Percentiles rank a stretch among this genome's conserved stretches.
These are phyloP conservation scores for Lepidostoma basale DNA, from an alignment of 1,140 invertebrate species.

Conservation along the genomic window DNA sequence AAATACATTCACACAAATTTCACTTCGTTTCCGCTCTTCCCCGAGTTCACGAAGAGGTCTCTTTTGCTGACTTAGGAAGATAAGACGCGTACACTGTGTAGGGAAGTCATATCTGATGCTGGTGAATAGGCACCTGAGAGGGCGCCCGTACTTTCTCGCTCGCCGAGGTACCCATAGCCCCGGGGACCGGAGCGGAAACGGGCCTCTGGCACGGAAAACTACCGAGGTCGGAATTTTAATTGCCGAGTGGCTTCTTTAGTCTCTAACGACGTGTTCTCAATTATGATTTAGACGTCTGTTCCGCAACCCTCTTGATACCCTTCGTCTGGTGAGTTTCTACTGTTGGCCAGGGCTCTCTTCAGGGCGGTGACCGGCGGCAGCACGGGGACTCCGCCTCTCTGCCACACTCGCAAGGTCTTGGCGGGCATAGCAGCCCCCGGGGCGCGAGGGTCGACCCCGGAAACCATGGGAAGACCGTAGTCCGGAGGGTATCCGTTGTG, in stretches of 20 bases:
- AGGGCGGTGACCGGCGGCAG: slow-evolving; percentile 78
- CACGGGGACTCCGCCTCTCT: slow-evolving; percentile 81
- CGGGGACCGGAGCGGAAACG: background rate
- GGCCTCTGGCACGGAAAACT: background rate
- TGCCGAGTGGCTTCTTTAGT: slow-evolving; percentile 24
- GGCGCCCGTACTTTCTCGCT: slow-evolving; percentile 4
- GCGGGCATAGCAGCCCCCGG: slow-evolving; percentile 63
- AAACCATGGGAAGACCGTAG: slow-evolving; percentile 75
- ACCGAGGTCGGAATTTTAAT: background rate
- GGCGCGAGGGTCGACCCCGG: slow-evolving; percentile 51
- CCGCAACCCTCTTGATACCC: slow-evolving; percentile 91
- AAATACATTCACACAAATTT: background rate
- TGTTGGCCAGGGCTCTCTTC: slow-evolving; percentile 80
- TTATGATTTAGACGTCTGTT: slow-evolving; percentile 74
- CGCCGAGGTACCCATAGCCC: background rate
- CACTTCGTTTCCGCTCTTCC: slow-evolving; percentile 20
- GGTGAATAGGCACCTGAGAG: slow-evolving; percentile 10
- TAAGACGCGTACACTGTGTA: slow-evolving; percentile 4
- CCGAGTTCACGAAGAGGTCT: background rate
- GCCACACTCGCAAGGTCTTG: slow-evolving; percentile 83
- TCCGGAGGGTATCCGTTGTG: slow-evolving; percentile 72
- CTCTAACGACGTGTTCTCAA: slow-evolving; percentile 6
- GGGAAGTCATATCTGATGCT: background rate
- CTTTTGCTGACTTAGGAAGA: slow-evolving; percentile 1
- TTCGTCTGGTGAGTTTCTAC: slow-evolving; percentile 85